phyloP scores from a whole-genome alignment of 2,888 invertebrate species.

The Chironomus riparius region DNA sequence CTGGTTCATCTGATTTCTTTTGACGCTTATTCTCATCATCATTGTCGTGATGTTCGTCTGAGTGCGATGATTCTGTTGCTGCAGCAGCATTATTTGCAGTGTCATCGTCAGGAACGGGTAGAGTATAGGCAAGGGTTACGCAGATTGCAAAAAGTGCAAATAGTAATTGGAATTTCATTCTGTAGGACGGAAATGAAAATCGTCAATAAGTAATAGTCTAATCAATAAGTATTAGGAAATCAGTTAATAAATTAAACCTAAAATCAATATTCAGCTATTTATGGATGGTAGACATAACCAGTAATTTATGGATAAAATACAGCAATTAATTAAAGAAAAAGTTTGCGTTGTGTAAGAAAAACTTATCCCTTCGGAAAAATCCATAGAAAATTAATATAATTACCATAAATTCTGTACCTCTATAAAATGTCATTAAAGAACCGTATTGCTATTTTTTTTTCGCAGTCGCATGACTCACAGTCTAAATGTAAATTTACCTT shows the following conservation, averaged over 20 bases:
- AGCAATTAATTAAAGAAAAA: too few species aligned
- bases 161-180: conserved; percentile 38
- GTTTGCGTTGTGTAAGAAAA: too few species aligned
- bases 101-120: conserved; percentile 39
- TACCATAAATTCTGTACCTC: too few species aligned
- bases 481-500: neutral
- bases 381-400: too few species aligned
- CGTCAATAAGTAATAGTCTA: too few species aligned
- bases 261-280: too few species aligned
- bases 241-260: neutral
- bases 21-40: conserved; percentile 27
- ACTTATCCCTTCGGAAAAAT: too few species aligned
- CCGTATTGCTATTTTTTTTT: neutral
- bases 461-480: neutral
- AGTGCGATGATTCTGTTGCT: conserved; percentile 20
- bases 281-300: too few species aligned
- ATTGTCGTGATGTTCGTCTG: conserved; percentile 29
- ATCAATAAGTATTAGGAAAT: too few species aligned
- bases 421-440: too few species aligned
- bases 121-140: conserved; percentile 33
- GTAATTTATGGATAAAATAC: too few species aligned
- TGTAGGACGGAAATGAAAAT: conserved; percentile 29
- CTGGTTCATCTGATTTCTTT: conserved; percentile 29
- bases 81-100: conserved; percentile 33
- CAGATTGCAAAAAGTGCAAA: conserved; percentile 35